Percentiles rank a stretch among this genome's conserved stretches.
Evolutionary conservation across 2,113 vertebrate genomes (phyloP).

Genomic region (Zosterops japonicus): DNA sequence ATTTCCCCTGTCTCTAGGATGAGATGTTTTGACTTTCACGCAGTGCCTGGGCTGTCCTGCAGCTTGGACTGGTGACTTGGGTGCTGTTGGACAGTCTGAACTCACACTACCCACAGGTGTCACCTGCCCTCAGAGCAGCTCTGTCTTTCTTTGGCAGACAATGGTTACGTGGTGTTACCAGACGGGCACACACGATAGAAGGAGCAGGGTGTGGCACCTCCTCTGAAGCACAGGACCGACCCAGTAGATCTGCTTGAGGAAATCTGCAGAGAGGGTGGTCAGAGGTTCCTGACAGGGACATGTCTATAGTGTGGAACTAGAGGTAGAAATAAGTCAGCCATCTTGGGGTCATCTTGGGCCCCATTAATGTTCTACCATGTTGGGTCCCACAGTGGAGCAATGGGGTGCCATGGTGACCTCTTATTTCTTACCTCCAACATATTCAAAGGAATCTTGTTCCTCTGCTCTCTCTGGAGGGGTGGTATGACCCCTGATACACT

Average conservation of each 20-base stretch:
- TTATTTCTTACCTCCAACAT: neutral
- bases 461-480: neutral
- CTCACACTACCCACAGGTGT: neutral
- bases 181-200: neutral
- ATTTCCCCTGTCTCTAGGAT: neutral
- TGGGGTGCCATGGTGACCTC: neutral
- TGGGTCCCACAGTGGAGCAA: neutral
- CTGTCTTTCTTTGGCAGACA: neutral
- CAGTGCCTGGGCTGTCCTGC: neutral
- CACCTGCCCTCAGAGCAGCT: neutral
- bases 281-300: neutral
- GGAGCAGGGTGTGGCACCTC: neutral
- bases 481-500: neutral
- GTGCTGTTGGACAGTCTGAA: neutral
- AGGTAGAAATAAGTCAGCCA: neutral
- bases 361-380: neutral
- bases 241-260: neutral
- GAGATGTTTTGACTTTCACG: neutral
- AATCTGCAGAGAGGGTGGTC: neutral
- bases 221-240: neutral
- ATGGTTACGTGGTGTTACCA: neutral
- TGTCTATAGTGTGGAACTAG: fast-evolving
- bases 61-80: neutral
- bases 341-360: neutral
- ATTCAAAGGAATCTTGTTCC: neutral